Evolutionary conservation across 2,113 vertebrate species (phyloP).

Genomic region (Dicaeum eximium): DNA sequence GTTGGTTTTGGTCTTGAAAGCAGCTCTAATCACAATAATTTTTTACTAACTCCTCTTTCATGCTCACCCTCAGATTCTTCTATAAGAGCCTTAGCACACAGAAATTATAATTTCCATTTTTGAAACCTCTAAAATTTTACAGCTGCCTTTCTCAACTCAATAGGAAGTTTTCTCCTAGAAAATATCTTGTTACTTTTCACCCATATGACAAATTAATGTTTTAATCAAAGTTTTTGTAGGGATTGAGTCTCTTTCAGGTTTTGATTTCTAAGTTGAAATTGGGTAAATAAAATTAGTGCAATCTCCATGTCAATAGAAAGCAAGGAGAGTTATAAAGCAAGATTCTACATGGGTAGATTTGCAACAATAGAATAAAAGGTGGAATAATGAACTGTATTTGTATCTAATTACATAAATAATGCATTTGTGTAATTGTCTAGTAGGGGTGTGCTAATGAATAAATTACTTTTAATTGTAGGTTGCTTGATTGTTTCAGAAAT

Average conservation of each 20-base stretch:
- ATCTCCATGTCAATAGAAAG: constrained; percentile 6
- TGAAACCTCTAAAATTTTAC: not conserved
- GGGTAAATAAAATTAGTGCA: not conserved
- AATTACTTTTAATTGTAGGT: constrained; percentile 79
- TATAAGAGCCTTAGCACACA: not conserved
- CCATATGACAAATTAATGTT: not conserved
- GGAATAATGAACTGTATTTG: constrained; percentile 70
- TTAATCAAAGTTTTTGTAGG: constrained; percentile 40
- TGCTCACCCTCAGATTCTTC: not conserved
- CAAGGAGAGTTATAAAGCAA: constrained; percentile 39
- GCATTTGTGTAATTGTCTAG: constrained; percentile 75
- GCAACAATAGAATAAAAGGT: constrained; percentile 66
- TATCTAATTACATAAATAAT: constrained; percentile 82
- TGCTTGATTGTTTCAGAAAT: constrained; percentile 77
- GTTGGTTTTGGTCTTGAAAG: not conserved
- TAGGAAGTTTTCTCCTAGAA: not conserved
- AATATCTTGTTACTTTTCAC: not conserved
- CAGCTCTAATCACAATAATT: not conserved
- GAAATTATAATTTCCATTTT: not conserved
- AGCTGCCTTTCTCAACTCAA: not conserved
- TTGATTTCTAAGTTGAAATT: constrained; percentile 17
- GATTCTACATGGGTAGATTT: constrained; percentile 37
- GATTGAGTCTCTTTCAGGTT: not conserved
- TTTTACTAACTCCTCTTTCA: not conserved
- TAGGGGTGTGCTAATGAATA: constrained; percentile 74